Percentiles rank a stretch among this genome's conserved stretches.
Evolutionary conservation across 2,888 invertebrate genomes (phyloP).

Genomic region (Netelia inedita): DNA sequence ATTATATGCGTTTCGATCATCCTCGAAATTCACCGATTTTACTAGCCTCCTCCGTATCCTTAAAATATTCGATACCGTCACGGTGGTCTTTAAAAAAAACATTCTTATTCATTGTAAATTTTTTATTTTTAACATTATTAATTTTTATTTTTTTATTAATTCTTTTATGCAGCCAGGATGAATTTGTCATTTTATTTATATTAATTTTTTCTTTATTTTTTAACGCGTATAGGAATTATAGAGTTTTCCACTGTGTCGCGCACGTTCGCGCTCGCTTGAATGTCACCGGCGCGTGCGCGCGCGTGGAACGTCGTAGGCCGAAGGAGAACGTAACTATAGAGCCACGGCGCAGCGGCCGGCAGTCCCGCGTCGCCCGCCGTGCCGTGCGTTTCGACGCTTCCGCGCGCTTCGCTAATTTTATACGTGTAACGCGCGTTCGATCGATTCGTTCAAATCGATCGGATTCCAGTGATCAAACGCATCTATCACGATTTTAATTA

Average conservation of each 20-base stretch:
- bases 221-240: background rate
- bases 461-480: background rate
- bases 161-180: conserved; percentile 20
- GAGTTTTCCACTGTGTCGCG: background rate
- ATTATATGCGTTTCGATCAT: too few relatives aligned
- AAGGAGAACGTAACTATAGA: conserved; percentile 33
- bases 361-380: conserved; percentile 73
- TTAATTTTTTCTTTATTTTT: background rate
- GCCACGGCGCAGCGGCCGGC: conserved; percentile 58
- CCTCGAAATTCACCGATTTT: too few relatives aligned
- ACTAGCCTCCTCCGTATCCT: too few relatives aligned
- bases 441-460: background rate
- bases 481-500: background rate
- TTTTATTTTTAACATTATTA: background rate
- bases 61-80: too few relatives aligned
- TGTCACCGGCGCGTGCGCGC: conserved; percentile 49
- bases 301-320: conserved; percentile 10
- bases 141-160: background rate
- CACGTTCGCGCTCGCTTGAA: conserved; percentile 31
- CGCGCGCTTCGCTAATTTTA: conserved; percentile 30
- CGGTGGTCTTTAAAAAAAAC: background rate
- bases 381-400: conserved; percentile 66
- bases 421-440: conserved; percentile 13
- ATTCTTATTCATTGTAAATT: too few relatives aligned
- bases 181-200: background rate